Evolutionary conservation across 2,888 invertebrate species (phyloP), one percentile per base, ranked within the genome.

Genomic region (Pherbina coryleti): DNA sequence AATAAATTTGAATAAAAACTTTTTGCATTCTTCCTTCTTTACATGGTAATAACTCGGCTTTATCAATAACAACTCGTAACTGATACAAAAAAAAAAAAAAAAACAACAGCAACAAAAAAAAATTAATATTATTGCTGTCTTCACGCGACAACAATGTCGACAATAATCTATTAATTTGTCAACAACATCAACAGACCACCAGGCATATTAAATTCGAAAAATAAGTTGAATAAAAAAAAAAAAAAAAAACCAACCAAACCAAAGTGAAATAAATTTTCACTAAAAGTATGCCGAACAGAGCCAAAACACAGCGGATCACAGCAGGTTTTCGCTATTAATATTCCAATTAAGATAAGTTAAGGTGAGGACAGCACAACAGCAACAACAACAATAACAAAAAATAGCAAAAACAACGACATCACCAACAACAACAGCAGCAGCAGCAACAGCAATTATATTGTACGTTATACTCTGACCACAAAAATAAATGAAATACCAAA

Each of bases 341-440:
- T 66, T 66, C 31, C 64, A 66, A 66, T 66, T 66, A 66, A 66
- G 64, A 66, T 66, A 66, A 66, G 64, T 31, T 31, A 66, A 66
- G 31, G 64, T 66, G 34, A 31, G 34, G 31, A 66, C 64, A 66
- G 34, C 64, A 66, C 55, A 55, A 22, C 55, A 55, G 19, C 55
- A 55, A 22, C 55, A 55, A 55, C 55, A 55, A 1, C 19, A n/a
- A n/a, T n/a, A n/a, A n/a, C n/a, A n/a, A 51, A n/a, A 2, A 7
- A 51, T n/a, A 51, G 51, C 51, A 51, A n/a, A 3, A 55, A 22
- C 55, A 19, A 22, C 22, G 7, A 55, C 55, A 55, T 1, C 19
- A 55, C 8, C 55, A 19, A 9, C 55, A 55, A 55, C 55, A 55
- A 22, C 19, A 9, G 2, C 55, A 55, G 2, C 55, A 55, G 1